Base-by-base conservation (phyloP, 2,113 vertebrate species). In the Rhinopomastus cyanomelas region DNA sequence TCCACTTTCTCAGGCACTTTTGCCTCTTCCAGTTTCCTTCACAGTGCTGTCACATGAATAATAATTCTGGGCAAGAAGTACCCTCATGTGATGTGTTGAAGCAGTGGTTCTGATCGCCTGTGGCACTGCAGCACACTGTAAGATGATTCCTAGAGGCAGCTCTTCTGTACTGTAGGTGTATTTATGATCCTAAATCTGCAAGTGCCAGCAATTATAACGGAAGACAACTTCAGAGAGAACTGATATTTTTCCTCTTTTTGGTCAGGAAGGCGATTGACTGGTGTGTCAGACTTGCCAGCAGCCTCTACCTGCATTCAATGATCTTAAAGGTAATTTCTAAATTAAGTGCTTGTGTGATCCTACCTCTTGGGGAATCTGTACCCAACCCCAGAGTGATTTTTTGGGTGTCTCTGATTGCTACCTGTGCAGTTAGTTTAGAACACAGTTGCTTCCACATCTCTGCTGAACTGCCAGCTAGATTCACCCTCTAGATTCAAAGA, bases 111-210 rank as follows among this genome's bases (percentile, higher is more conserved):
- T 92, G 86, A 94, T 91, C 88, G 68, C 2, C 1, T 49, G 61
- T 94, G 89, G 39, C 91, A 81, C 23, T 60, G 53, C 60, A 83
- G 57, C 44, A 68, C 22, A 68, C 18, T 49, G 36, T 42, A 75
- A 61, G 53, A 34, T 88, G 89, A 89, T 81, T 52, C 75, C 68
- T 74, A 57, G 67, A 85, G 89, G 68, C 87, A 87, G 52, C 42
- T 87, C 32, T 77, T 80, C 68, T 94, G 62, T 92, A 36, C 19
- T 59, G 68, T 60, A 71, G 56, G 36, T 72, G 36, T 44, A 68
- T 60, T 74, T 39, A 18, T 88, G 72, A 81, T 94, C 61, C 25
- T 68, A 71, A 75, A 71, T 78, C 89, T 93, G 87, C 52, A 89
- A 89, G 17, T 74, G 78, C 51, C 64, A 85, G 62, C 89, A 90